These are phyloP conservation scores for Allolobophora icterica DNA, from an alignment of 2,888 invertebrate genomes.

Conservation along the genomic window DNA sequence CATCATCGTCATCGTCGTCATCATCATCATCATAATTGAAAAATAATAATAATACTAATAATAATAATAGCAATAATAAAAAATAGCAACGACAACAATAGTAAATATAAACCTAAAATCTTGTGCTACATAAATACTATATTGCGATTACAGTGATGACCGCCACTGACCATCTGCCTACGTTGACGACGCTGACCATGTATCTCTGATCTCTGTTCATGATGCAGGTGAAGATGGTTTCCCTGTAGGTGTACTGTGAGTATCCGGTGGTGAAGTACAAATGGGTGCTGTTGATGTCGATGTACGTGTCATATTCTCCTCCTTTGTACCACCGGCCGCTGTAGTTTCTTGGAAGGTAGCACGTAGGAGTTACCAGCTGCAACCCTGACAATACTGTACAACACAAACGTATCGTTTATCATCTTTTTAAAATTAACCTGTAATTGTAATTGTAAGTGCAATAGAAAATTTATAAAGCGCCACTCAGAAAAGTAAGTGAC, in stretches of 20 bases:
- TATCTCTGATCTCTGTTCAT: constrained; percentile 87
- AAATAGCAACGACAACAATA: not conserved
- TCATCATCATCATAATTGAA: not conserved
- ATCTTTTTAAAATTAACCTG: not conserved
- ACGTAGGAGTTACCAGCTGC: constrained; percentile 72
- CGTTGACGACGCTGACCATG: constrained; percentile 93
- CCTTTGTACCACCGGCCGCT: constrained; percentile 95
- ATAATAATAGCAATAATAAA: not conserved
- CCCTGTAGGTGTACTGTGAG: constrained; percentile 75
- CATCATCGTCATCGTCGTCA: no score
- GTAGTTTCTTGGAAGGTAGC: constrained; percentile 89
- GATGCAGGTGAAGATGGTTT: constrained; percentile 91
- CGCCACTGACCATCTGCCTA: constrained; percentile 82
- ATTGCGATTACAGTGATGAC: not conserved
- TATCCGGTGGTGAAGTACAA: constrained; percentile 93
- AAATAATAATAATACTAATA: no score
- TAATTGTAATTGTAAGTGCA: no score
- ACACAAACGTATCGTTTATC: not conserved
- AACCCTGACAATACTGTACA: constrained; percentile 20
- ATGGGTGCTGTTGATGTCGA: constrained; percentile 88
- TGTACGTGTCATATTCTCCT: constrained; percentile 90
- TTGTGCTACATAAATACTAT: not conserved
- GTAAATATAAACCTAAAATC: not conserved
- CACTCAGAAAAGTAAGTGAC: no score
- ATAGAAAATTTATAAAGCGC: no score